Evolutionary conservation across 2,113 vertebrate genomes (phyloP).

Genomic region (Speoplatyrhinus poulsoni): DNA sequence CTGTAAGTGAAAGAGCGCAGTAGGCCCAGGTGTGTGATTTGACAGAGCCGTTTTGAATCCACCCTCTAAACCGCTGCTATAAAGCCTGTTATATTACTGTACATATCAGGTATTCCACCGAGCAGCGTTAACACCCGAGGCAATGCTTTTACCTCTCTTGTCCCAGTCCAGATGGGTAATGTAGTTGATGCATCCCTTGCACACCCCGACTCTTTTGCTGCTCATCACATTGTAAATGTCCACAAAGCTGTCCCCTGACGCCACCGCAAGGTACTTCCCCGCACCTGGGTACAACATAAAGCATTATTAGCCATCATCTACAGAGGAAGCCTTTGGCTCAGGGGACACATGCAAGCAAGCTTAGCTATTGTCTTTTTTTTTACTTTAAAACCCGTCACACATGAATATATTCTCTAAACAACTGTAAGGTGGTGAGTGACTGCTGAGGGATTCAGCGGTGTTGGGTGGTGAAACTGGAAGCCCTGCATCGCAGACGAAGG

Average conservation of each 20-base stretch:
- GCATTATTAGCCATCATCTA: neutral
- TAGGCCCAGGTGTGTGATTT: neutral
- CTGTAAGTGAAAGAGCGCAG: slow-evolving; percentile 67
- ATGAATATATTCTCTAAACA: neutral
- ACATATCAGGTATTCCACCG: neutral
- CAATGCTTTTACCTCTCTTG: slow-evolving; percentile 79
- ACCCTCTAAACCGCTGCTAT: neutral
- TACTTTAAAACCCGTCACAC: neutral
- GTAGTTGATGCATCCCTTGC: slow-evolving; percentile 92
- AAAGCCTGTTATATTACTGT: no score
- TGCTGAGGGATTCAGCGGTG: slow-evolving; percentile 19
- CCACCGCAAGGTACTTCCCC: slow-evolving; percentile 95
- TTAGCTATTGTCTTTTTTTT: neutral
- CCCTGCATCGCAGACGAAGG: slow-evolving; percentile 38
- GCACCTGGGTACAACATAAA: slow-evolving; percentile 72
- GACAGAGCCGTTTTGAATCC: neutral
- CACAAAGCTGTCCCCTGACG: slow-evolving; percentile 93
- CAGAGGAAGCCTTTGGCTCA: neutral
- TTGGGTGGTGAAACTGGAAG: slow-evolving; percentile 47
- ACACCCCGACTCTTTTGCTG: slow-evolving; percentile 95
- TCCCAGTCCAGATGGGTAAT: slow-evolving; percentile 98
- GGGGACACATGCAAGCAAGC: neutral
- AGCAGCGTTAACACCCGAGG: neutral
- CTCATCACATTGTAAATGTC: slow-evolving; percentile 97
- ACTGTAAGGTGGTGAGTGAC: neutral